Evolutionary conservation across 92 coral and sea anemone genomes (phyloP), one percentile per base, ranked within the genome.

Genomic region (Umimayanthus kanabou): DNA sequence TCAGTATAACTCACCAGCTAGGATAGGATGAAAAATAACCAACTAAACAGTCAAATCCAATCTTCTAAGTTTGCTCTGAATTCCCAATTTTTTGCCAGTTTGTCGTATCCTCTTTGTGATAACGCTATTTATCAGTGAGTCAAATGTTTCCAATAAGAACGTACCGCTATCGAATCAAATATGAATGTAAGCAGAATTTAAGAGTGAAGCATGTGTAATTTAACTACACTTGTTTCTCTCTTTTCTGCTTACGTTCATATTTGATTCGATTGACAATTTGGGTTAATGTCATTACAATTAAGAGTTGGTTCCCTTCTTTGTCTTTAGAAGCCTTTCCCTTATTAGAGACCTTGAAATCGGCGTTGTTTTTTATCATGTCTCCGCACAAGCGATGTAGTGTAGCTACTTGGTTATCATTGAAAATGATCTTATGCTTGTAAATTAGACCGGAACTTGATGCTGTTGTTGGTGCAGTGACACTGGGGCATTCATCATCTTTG

Each of bases 371-470:
- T 22, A 39, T 80, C 85, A 80, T 80, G 74, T 61, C 74, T 49
- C 72, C 73, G 50, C 73, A 80, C 73, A 81, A 78, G 81, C 81
- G 81, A 78, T 25, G 81, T 47, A 81, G 85, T 81, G 85, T 81
- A 39, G n/a, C n/a, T n/a, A n/a, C n/a, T n/a, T n/a, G n/a, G n/a
- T n/a, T n/a, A n/a, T n/a, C n/a, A n/a, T n/a, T n/a, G n/a, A n/a
- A n/a, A n/a, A n/a, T n/a, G n/a, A n/a, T n/a, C n/a, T n/a, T n/a
- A n/a, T n/a, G n/a, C n/a, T n/a, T n/a, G n/a, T n/a, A 64, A 11
- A 64, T 9, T 78, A 78, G 81, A 78, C 66, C 76, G 33, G 18
- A 64, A n/a, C 58, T 81, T n/a, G 58, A 39, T 40, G 73, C 33
- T 64, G 85, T 37, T 20, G 85, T 81, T 22, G 74, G 57, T 81